Percentiles rank a stretch among this genome's conserved stretches.
phyloP scores from a whole-genome alignment of 2,797 vertebrate species.

The Bradypodion ventrale region DNA sequence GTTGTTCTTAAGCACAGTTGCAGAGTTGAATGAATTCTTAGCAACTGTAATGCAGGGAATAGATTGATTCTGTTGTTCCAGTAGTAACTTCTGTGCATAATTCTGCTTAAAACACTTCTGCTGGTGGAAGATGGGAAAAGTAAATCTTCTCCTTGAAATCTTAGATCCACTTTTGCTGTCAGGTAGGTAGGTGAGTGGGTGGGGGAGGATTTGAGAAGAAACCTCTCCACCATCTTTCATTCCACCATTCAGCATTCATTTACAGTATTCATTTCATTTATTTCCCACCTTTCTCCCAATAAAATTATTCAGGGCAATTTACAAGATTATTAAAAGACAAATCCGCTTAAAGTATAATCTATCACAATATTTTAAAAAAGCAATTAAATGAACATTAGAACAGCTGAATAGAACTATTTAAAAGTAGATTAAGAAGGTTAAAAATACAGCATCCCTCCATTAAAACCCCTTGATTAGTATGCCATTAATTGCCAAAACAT shows the following conservation, averaged over 20 bases:
- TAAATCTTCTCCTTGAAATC: not conserved
- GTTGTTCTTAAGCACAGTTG: not conserved
- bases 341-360: too few species aligned
- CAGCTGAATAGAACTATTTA: too few species aligned
- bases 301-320: too few species aligned
- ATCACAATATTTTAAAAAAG: too few species aligned
- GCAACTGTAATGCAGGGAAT: not conserved
- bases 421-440: too few species aligned
- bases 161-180: not conserved
- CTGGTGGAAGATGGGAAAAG: not conserved
- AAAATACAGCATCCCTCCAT: too few species aligned
- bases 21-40: conserved; percentile 27
- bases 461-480: too few species aligned
- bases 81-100: not conserved
- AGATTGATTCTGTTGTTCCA: not conserved
- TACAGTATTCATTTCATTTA: too few species aligned
- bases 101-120: not conserved
- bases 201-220: not conserved
- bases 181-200: not conserved
- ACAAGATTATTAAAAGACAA: too few species aligned
- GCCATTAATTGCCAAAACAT: too few species aligned
- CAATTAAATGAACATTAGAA: too few species aligned
- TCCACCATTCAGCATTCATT: not conserved
- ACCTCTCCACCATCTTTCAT: not conserved
- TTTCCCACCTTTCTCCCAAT: too few species aligned